phyloP scores from a whole-genome alignment of 2,113 vertebrate species.

The Neopipo cinnamomea region DNA sequence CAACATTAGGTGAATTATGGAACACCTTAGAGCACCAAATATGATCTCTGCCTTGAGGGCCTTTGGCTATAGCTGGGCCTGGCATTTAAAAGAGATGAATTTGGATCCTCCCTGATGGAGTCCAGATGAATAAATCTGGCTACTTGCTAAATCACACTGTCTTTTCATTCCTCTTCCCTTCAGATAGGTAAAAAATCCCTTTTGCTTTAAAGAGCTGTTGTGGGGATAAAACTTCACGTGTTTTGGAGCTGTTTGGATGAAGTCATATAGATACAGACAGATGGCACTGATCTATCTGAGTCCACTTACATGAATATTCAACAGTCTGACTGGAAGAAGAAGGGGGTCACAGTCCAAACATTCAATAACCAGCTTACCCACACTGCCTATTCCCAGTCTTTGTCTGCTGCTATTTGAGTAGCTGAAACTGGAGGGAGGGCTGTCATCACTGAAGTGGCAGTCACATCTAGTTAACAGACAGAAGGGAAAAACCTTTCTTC shows the following conservation, averaged over 20 bases:
- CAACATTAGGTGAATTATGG: not conserved
- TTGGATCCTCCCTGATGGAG: not conserved
- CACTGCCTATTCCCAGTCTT: not conserved
- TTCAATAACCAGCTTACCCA: slow-evolving; percentile 28
- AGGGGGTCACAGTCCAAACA: slow-evolving; percentile 43
- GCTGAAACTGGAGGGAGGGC: not conserved
- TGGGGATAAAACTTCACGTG: not conserved
- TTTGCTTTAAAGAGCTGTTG: not conserved
- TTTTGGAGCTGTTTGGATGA: slow-evolving; percentile 13
- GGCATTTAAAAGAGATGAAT: not conserved
- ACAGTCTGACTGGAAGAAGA: slow-evolving; percentile 11
- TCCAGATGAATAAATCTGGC: not conserved
- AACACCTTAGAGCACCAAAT: not conserved
- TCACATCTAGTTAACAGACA: not conserved
- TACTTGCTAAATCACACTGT: not conserved
- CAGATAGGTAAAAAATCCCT: not conserved
- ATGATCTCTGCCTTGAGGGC: not conserved
- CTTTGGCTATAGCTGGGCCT: not conserved
- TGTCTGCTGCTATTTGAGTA: slow-evolving; percentile 16
- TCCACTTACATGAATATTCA: slow-evolving; percentile 49
- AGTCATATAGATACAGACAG: slow-evolving; percentile 27
- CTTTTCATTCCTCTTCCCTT: not conserved
- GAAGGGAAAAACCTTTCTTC: not conserved
- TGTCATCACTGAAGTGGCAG: not conserved
- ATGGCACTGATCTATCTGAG: slow-evolving; percentile 20